Evolutionary conservation across 1,140 invertebrate genomes (phyloP).

Genomic region (Atta cephalotes): DNA sequence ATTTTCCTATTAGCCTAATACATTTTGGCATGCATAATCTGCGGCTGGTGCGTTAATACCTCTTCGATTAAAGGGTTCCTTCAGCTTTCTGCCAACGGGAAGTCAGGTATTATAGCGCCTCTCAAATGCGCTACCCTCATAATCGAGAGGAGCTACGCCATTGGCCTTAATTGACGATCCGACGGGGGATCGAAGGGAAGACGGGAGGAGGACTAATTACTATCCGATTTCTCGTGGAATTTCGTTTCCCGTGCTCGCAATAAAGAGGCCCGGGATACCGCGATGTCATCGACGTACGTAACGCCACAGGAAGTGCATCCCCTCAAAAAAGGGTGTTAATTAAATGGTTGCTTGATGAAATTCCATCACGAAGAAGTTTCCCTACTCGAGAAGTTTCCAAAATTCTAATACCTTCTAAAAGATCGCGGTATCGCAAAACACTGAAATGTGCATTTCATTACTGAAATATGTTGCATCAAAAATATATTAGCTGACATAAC

Average conservation of each 20-base stretch:
- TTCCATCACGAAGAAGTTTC: conserved; percentile 5
- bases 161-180: conserved; percentile 66
- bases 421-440: background rate
- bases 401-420: conserved; percentile 3
- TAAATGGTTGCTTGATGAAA: conserved; percentile 46
- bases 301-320: background rate
- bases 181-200: conserved; percentile 12
- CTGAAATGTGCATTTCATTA: background rate
- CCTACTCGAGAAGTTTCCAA: background rate
- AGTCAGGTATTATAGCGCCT: conserved; percentile 40
- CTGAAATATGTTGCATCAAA: background rate
- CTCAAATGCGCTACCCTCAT: conserved; percentile 33
- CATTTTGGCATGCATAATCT: conserved; percentile 1
- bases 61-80: conserved; percentile 39
- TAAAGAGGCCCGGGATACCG: conserved; percentile 51
- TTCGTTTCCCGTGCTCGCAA: conserved; percentile 50
- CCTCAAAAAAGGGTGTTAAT: conserved; percentile 43
- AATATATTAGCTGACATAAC: background rate
- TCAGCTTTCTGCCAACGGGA: background rate
- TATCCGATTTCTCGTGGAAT: conserved; percentile 63
- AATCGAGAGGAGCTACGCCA: conserved; percentile 60
- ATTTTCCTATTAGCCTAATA: conserved; percentile 37
- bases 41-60: conserved; percentile 47
- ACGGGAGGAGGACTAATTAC: conserved; percentile 57
- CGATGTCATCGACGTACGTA: conserved; percentile 46